Conservation (phyloP, 2,888 invertebrate genomes). For the Acleris cristana region DNA sequence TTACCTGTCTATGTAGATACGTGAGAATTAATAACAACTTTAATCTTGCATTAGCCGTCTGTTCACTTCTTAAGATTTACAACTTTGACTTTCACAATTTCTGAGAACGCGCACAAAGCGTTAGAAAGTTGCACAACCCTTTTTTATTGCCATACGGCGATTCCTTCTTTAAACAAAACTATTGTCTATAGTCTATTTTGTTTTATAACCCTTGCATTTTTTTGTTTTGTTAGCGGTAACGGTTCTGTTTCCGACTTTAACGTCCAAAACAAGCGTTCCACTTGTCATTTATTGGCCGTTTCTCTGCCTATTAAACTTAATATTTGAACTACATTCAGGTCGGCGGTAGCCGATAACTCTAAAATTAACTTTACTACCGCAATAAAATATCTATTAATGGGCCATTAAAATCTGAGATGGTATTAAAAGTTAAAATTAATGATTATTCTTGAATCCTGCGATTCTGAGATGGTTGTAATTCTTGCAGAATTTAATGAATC, state of each 20-base stretch:
- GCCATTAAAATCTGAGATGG: constrained; percentile 80
- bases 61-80: constrained; percentile 43
- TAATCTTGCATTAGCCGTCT: constrained; percentile 35
- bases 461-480: constrained; percentile 50
- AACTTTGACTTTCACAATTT: constrained; percentile 74
- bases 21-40: constrained; percentile 54
- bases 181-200: constrained; percentile 70
- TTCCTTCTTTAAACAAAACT: constrained; percentile 68
- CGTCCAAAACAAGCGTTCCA: constrained; percentile 36
- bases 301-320: constrained; percentile 47
- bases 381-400: constrained; percentile 79
- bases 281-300: constrained; percentile 38
- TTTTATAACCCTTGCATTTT: constrained; percentile 77
- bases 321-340: constrained; percentile 69
- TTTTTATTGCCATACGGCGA: constrained; percentile 67
- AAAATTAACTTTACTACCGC: constrained; percentile 78
- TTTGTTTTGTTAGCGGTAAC: constrained; percentile 60
- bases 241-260: constrained; percentile 41
- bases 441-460: constrained; percentile 65
- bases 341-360: constrained; percentile 77
- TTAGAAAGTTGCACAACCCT: constrained; percentile 84
- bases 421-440: constrained; percentile 81
- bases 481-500: constrained; percentile 2
- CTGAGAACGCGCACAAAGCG: constrained; percentile 74
- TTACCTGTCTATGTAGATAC: constrained; percentile 62